These are phyloP conservation scores for Ptyas mucosa DNA, from an alignment of 2,113 vertebrate species.

Conservation along the genomic window DNA sequence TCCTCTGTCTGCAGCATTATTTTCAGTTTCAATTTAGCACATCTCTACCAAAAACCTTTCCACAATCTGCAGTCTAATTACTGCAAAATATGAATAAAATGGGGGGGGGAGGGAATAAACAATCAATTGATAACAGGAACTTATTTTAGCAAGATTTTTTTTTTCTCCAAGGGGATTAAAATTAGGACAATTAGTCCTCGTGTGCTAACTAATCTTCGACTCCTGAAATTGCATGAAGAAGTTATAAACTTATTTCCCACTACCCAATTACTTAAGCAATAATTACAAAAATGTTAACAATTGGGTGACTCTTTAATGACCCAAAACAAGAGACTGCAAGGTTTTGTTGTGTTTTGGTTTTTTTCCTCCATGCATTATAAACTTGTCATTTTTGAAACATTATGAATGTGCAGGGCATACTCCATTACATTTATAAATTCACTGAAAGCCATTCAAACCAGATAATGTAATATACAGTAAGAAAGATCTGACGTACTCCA, in stretches of 20 bases:
- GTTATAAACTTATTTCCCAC: slow-evolving; percentile 19
- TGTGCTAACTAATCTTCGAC: background rate
- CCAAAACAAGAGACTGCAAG: background rate
- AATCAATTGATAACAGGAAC: background rate
- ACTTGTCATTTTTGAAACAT: slow-evolving; percentile 48
- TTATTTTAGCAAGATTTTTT: background rate
- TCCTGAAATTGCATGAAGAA: slow-evolving; percentile 6
- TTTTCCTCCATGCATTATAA: slow-evolving; percentile 20
- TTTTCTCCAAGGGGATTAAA: background rate
- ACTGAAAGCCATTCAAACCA: slow-evolving; percentile 51
- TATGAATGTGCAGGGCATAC: slow-evolving; percentile 52
- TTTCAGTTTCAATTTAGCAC: background rate
- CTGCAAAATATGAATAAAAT: background rate
- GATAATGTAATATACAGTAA: slow-evolving; percentile 48
- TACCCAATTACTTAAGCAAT: slow-evolving; percentile 30
- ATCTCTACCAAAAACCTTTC: background rate
- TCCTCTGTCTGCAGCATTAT: background rate
- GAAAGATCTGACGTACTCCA: slow-evolving; percentile 56
- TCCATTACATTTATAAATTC: slow-evolving; percentile 63
- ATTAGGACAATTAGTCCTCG: background rate
- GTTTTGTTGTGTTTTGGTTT: background rate
- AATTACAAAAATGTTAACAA: slow-evolving; percentile 33
- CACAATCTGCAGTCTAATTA: background rate
- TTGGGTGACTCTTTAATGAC: slow-evolving; percentile 28
- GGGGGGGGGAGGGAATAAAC: background rate